Conservation (phyloP, 2,797 vertebrate genomes). For the Rhynchotus rufescens region DNA sequence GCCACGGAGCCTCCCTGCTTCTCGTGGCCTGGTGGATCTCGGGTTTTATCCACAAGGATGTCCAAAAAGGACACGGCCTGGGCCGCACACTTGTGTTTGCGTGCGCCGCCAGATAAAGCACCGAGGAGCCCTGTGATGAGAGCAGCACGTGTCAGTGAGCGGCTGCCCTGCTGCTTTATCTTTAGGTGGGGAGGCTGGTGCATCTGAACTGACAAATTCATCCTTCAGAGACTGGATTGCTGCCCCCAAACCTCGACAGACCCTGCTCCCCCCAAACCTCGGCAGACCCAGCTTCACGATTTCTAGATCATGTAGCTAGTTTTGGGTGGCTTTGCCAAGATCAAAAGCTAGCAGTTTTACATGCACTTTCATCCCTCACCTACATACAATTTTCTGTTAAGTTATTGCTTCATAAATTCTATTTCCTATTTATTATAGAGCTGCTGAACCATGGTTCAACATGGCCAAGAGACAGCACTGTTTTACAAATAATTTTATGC, state of each 20-base stretch:
- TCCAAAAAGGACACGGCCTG: not conserved
- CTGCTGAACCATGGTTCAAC: rapidly evolving
- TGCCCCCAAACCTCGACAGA: not conserved
- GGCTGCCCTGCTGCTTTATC: not conserved
- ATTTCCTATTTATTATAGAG: not conserved
- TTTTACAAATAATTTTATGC: not conserved
- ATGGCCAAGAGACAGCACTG: not conserved
- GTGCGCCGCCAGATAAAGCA: not conserved
- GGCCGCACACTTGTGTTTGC: not conserved
- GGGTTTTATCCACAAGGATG: not conserved
- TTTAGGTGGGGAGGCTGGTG: not conserved
- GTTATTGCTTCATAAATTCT: not conserved
- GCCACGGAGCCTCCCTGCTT: not conserved
- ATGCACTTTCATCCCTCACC: not conserved
- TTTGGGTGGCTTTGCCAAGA: not conserved
- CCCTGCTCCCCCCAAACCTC: not conserved
- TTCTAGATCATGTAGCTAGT: not conserved
- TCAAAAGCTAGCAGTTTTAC: not conserved
- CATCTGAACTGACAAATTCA: not conserved
- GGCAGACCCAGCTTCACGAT: not conserved
- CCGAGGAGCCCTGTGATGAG: not conserved
- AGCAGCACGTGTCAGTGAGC: not conserved
- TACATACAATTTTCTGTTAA: not conserved
- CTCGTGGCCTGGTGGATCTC: not conserved
- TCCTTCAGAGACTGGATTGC: not conserved